A percentile compares a stretch with the other conserved stretches of the same genome.
These are phyloP conservation scores for Tinea trinotella DNA, from an alignment of 2,888 invertebrate species.

Conservation along the genomic window DNA sequence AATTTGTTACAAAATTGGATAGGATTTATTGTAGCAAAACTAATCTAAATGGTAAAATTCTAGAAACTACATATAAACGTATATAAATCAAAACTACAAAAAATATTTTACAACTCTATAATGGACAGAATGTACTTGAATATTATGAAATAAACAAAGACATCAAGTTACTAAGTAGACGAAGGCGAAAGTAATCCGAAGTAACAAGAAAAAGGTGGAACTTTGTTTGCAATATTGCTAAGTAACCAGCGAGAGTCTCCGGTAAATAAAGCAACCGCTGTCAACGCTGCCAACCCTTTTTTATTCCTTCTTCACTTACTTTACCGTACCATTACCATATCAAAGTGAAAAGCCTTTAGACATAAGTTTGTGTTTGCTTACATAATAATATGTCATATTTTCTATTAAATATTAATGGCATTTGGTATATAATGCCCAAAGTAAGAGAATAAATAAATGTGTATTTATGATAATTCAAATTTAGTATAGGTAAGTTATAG, in stretches of 20 bases:
- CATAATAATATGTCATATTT: not conserved
- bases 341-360: constrained; percentile 7
- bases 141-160: constrained; percentile 22
- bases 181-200: constrained; percentile 32
- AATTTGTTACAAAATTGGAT: not conserved
- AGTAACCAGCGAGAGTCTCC: constrained; percentile 27
- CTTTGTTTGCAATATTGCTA: constrained; percentile 36
- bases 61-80: not conserved
- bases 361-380: not conserved
- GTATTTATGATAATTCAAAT: too few relatives aligned
- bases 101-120: not conserved
- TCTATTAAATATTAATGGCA: not conserved
- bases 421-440: not conserved
- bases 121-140: not conserved
- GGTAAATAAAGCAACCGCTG: constrained; percentile 29
- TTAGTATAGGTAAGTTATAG: too few relatives aligned
- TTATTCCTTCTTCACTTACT: constrained; percentile 23
- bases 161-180: constrained; percentile 25
- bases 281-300: constrained; percentile 27
- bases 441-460: too few relatives aligned
- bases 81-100: not conserved
- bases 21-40: not conserved
- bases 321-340: constrained; percentile 20
- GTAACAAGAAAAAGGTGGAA: constrained; percentile 38
- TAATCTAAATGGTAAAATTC: not conserved